Conservation (phyloP, 2,797 vertebrate species). For the Tangara arthus region DNA sequence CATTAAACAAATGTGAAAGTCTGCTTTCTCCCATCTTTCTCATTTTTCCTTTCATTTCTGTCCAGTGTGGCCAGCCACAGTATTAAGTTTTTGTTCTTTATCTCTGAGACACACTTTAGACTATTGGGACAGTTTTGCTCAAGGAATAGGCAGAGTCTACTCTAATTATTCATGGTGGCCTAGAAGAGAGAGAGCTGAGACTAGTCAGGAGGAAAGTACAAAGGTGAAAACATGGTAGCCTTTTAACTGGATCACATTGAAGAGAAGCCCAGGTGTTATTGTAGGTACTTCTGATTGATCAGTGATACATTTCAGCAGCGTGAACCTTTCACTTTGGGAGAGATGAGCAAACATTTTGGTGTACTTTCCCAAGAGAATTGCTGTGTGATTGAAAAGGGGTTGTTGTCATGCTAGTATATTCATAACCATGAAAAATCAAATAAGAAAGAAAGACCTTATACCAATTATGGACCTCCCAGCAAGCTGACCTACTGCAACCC, state of each 20-base stretch:
- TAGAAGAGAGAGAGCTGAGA: neutral
- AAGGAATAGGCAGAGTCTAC: neutral
- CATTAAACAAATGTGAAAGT: constrained; percentile 22
- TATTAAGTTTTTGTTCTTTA: neutral
- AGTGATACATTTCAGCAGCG: rapidly evolving
- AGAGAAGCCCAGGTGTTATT: neutral
- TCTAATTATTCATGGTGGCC: neutral
- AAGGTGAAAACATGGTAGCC: neutral
- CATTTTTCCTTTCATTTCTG: neutral
- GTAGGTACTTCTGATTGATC: neutral
- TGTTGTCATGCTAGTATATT: neutral
- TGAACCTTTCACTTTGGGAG: neutral
- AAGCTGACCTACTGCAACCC: neutral
- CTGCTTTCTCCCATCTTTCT: neutral
- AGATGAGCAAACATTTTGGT: neutral
- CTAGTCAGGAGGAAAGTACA: neutral
- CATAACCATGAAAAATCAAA: neutral
- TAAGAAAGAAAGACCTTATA: neutral
- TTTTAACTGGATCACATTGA: neutral
- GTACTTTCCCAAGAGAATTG: neutral
- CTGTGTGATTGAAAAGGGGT: neutral
- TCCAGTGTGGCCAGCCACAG: neutral
- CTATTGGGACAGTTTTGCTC: neutral
- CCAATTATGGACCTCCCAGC: neutral
- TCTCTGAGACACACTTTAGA: neutral